These are phyloP conservation scores for Rafetus swinhoei DNA, from an alignment of 2,113 vertebrate species.

Conservation along the genomic window DNA sequence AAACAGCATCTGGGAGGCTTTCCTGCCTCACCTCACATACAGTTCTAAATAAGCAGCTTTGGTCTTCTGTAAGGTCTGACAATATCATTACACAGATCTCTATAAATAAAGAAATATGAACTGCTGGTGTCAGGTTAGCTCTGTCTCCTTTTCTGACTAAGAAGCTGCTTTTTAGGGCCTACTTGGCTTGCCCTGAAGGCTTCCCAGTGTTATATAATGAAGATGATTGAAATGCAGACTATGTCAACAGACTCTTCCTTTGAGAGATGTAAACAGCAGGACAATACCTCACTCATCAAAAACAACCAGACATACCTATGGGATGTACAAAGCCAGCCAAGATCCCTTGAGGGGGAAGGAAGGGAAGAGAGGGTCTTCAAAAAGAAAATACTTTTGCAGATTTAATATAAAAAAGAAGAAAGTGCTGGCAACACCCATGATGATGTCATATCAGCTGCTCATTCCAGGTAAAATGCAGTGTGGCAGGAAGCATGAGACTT, in stretches of 20 bases:
- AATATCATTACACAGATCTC: constrained; percentile 64
- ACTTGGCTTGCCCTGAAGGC: constrained; percentile 49
- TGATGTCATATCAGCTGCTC: constrained; percentile 60
- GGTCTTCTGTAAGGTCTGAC: background rate
- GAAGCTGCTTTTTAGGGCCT: constrained; percentile 31
- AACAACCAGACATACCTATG: constrained; percentile 72
- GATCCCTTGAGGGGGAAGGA: background rate
- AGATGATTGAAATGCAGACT: constrained; percentile 69
- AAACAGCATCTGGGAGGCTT: background rate
- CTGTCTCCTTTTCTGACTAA: constrained; percentile 45
- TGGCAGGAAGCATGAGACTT: constrained; percentile 41
- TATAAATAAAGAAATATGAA: constrained; percentile 51
- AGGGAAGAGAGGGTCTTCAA: background rate
- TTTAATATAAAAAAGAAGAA: constrained; percentile 58
- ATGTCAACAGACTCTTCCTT: constrained; percentile 74
- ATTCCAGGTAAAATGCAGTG: constrained; percentile 59
- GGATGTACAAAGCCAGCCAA: constrained; percentile 49
- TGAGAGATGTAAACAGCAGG: constrained; percentile 69
- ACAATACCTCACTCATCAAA: constrained; percentile 73
- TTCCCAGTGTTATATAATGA: constrained; percentile 64
- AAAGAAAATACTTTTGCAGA: constrained; percentile 36
- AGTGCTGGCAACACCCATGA: constrained; percentile 7
- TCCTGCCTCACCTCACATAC: accelerated
- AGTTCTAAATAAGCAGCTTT: background rate
- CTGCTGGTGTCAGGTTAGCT: constrained; percentile 9